These are phyloP conservation scores for Hydrolagus colliei DNA, from an alignment of 2,797 vertebrate genomes.

Conservation along the genomic window DNA sequence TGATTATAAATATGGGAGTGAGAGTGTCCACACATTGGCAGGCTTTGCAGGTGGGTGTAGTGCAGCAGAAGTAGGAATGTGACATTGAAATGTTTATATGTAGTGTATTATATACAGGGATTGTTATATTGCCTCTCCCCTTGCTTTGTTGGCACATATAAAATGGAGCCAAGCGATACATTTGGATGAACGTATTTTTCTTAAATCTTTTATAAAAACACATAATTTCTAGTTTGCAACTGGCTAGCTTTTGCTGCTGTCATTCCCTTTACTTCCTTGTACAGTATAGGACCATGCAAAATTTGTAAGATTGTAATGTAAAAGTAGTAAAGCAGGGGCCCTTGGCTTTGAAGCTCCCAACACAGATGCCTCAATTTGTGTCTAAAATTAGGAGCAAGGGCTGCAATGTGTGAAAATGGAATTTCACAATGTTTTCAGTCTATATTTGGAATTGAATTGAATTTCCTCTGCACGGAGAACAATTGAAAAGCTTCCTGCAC, in stretches of 20 bases:
- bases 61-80: neutral
- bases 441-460: slow-evolving; percentile 6
- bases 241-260: neutral
- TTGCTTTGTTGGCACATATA: neutral
- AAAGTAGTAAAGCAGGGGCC: neutral
- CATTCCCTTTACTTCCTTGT: neutral
- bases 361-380: neutral
- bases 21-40: neutral
- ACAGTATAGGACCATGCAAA: neutral
- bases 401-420: slow-evolving; percentile 2
- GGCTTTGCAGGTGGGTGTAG: neutral
- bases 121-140: neutral
- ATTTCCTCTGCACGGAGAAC: neutral
- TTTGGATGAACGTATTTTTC: neutral
- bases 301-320: neutral
- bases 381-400: slow-evolving; percentile 16
- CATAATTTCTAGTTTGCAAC: neutral
- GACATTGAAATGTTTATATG: neutral
- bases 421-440: neutral
- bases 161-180: neutral
- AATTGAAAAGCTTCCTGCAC: neutral
- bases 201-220: neutral
- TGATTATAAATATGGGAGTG: neutral
- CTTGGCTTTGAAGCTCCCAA: neutral
- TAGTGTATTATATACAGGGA: neutral